Percentiles rank a stretch among this genome's conserved stretches.
Evolutionary conservation across 2,797 vertebrate genomes (phyloP).

Genomic region (Podarcis lilfordi): DNA sequence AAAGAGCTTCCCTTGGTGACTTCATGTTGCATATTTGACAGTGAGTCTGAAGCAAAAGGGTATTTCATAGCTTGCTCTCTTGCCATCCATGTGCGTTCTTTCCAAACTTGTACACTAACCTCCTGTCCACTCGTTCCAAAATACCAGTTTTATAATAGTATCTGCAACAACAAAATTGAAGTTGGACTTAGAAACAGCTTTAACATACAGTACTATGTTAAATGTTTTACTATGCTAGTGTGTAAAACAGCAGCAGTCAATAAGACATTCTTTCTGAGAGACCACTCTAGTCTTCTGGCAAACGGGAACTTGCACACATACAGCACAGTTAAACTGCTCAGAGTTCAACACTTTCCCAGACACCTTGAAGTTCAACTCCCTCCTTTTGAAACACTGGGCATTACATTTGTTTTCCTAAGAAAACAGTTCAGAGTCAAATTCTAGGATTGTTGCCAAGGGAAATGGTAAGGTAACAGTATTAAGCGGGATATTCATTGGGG

Average conservation of each 20-base stretch:
- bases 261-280: background rate
- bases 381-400: background rate
- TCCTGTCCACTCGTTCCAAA: conserved; percentile 76
- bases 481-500: conserved; percentile 8
- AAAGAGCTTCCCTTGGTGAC: conserved; percentile 34
- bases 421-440: conserved; percentile 20
- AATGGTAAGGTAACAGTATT: background rate
- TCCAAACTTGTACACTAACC: conserved; percentile 79
- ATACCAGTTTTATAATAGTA: conserved; percentile 79
- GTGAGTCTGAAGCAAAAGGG: background rate
- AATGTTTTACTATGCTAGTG: background rate
- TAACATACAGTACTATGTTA: background rate
- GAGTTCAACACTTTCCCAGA: conserved; percentile 52
- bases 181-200: background rate
- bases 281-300: conserved; percentile 7
- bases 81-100: conserved; percentile 76
- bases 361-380: conserved; percentile 2
- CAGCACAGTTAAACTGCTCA: conserved; percentile 36
- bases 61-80: conserved; percentile 64
- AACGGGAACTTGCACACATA: conserved; percentile 11
- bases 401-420: background rate
- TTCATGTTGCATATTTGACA: background rate
- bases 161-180: conserved; percentile 58
- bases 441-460: background rate
- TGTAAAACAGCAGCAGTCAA: background rate